Evolutionary conservation across 35 echinoderm and acorn worm genomes (phyloP).

Genomic region (Apostichopus californicus): DNA sequence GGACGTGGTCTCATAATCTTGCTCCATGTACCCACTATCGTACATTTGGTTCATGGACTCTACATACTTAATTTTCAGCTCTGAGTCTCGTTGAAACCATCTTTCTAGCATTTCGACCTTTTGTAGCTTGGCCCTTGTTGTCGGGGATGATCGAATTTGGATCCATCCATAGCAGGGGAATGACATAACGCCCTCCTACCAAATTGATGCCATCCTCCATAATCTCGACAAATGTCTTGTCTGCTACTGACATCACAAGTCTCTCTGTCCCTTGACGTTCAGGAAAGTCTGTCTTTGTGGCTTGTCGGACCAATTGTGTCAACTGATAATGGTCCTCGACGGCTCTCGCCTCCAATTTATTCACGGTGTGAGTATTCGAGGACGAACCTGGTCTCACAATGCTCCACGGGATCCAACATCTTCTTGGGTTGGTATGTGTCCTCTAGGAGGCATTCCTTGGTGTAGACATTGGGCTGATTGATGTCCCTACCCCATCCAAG

Average conservation of each 20-base stretch:
- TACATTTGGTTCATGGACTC: not conserved
- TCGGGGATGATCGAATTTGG: not conserved
- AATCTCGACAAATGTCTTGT: constrained; percentile 28
- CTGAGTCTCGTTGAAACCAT: no score
- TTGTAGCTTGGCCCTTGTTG: not conserved
- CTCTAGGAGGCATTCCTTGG: not conserved
- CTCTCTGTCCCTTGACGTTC: constrained; percentile 33
- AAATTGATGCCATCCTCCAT: not conserved
- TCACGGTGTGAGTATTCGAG: not conserved
- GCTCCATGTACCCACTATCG: not conserved
- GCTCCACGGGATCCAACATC: constrained; percentile 59
- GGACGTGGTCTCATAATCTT: not conserved
- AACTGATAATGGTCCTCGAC: constrained; percentile 45
- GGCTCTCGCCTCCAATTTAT: constrained; percentile 3
- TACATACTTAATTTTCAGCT: not conserved
- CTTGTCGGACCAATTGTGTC: constrained; percentile 15
- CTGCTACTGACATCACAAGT: constrained; percentile 21
- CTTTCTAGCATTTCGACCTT: not conserved
- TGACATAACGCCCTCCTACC: constrained; percentile 23
- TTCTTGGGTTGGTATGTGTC: constrained; percentile 35
- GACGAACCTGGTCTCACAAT: constrained; percentile 22
- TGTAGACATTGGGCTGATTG: no score
- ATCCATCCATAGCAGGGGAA: constrained; percentile 11
- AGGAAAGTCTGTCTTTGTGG: constrained; percentile 46
- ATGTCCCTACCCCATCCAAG: no score